These are phyloP conservation scores for Pantherophis alleghaniensis DNA, from an alignment of 2,797 vertebrate species.

Conservation along the genomic window DNA sequence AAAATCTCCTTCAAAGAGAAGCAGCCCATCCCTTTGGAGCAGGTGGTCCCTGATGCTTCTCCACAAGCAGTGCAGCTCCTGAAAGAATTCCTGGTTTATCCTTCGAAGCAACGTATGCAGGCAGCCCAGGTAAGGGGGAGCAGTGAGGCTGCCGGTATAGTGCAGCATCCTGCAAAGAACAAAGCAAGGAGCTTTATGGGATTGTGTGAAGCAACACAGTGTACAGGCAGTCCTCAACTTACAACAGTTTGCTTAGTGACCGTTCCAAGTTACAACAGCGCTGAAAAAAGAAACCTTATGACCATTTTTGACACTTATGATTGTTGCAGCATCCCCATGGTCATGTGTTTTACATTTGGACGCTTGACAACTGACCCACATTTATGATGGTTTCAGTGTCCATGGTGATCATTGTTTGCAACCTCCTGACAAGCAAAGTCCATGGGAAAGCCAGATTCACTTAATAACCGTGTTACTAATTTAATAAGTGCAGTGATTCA, in stretches of 20 bases:
- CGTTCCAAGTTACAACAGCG: too few species aligned
- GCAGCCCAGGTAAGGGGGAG: conserved; percentile 76
- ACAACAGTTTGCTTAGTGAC: too few species aligned
- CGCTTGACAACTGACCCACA: too few species aligned
- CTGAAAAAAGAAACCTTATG: too few species aligned
- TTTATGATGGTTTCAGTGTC: too few species aligned
- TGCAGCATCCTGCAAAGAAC: background rate
- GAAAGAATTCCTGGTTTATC: conserved; percentile 83
- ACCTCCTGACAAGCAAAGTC: background rate
- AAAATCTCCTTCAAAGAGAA: conserved; percentile 92
- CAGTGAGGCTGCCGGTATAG: background rate
- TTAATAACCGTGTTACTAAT: background rate
- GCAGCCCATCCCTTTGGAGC: conserved; percentile 81
- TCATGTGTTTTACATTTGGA: too few species aligned
- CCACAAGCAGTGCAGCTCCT: conserved; percentile 83
- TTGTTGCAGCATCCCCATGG: too few species aligned
- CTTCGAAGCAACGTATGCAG: conserved; percentile 76
- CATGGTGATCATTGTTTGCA: background rate
- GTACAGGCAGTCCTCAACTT: too few species aligned
- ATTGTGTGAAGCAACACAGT: background rate
- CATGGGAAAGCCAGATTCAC: background rate
- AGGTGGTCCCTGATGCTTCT: conserved; percentile 83
- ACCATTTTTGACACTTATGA: too few species aligned
- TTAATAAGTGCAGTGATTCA: background rate
- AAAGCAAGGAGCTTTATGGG: background rate